Evolutionary conservation across 2,797 vertebrate genomes (phyloP).

Genomic region (Morelia viridis): DNA sequence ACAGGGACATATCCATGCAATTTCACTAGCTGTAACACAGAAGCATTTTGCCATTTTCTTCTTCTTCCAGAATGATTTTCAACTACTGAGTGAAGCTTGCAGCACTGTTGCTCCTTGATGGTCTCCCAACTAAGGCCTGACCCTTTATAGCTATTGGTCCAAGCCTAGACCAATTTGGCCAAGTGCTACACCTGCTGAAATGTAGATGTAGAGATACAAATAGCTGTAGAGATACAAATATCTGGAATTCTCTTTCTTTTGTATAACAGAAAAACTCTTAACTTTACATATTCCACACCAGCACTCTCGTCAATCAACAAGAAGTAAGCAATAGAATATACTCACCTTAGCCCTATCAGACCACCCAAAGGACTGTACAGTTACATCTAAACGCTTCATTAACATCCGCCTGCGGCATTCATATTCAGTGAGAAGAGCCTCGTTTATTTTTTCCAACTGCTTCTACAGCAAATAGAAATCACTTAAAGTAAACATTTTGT

Average conservation of each 20-base stretch:
- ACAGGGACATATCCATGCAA: neutral
- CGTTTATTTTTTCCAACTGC: conserved; percentile 83
- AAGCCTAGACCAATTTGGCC: neutral
- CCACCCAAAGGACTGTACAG: conserved; percentile 96
- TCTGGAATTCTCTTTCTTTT: neutral
- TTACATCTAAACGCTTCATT: conserved; percentile 95
- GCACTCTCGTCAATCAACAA: conserved; percentile 19
- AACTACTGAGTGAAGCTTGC: neutral
- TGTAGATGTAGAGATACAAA: neutral
- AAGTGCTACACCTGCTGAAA: neutral
- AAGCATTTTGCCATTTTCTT: neutral
- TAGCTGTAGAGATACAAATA: neutral
- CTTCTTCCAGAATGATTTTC: neutral
- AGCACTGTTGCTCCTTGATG: neutral
- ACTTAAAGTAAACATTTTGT: neutral
- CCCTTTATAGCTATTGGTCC: neutral
- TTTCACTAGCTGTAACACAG: neutral
- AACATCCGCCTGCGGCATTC: conserved; percentile 93
- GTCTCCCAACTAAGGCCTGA: neutral
- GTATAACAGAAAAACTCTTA: neutral
- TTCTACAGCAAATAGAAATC: conserved; percentile 69
- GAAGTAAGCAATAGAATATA: conserved; percentile 40
- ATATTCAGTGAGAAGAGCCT: conserved; percentile 84
- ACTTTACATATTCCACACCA: neutral
- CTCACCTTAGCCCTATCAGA: conserved; percentile 92